Evolutionary conservation across 2,113 vertebrate genomes (phyloP).

Genomic region (Tinamus guttatus): DNA sequence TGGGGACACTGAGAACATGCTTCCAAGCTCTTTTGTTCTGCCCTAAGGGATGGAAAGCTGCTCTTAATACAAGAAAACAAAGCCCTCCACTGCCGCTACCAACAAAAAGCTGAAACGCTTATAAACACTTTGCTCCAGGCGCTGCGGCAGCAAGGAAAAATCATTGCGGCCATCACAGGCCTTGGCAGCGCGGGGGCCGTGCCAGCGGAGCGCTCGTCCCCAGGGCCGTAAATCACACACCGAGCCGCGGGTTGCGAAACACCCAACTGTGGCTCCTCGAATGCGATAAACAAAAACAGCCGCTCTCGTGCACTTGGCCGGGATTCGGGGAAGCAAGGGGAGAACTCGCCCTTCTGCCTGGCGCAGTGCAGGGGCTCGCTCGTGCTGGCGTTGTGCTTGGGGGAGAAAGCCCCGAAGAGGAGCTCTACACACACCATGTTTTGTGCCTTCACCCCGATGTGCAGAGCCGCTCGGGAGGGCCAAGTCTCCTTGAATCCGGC

Average conservation of each 20-base stretch:
- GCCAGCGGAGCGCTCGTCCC: slow-evolving; percentile 33
- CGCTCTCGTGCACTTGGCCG: neutral
- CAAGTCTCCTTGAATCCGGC: neutral
- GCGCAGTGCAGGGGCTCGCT: neutral
- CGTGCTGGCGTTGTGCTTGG: fast-evolving
- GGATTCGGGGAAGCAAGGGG: neutral
- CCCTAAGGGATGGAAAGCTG: slow-evolving; percentile 66
- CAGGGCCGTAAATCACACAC: slow-evolving; percentile 42
- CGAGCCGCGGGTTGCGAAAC: slow-evolving; percentile 40
- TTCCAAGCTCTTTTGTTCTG: slow-evolving; percentile 65
- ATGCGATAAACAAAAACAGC: neutral
- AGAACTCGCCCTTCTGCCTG: slow-evolving; percentile 14
- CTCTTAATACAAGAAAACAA: slow-evolving; percentile 72
- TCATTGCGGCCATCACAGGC: slow-evolving; percentile 61
- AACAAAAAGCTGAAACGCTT: slow-evolving; percentile 2
- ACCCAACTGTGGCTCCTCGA: slow-evolving; percentile 16
- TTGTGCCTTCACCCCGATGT: neutral
- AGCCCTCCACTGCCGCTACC: slow-evolving; percentile 57
- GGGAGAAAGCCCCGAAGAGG: neutral
- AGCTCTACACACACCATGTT: neutral
- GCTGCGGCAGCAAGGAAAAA: slow-evolving; percentile 53
- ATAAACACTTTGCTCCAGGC: slow-evolving; percentile 61
- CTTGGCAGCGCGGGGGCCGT: slow-evolving; percentile 49
- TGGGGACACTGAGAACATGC: slow-evolving; percentile 50
- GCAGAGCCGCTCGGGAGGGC: neutral